A percentile compares a stretch with the other conserved stretches of the same genome.
Conservation (phyloP, 2,888 invertebrate species). For the Cephus rjabovi region DNA sequence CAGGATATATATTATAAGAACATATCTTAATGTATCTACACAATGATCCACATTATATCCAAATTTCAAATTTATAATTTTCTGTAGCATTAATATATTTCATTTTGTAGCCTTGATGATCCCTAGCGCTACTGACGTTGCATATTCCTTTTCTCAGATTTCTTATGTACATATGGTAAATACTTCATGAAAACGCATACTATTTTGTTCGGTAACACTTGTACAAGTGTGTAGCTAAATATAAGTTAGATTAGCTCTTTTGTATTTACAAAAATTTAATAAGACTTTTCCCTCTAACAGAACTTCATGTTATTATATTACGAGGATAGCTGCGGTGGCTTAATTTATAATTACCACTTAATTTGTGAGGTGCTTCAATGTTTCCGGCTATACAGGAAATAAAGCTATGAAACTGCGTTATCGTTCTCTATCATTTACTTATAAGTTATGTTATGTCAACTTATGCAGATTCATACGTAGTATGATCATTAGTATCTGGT, state of each 20-base stretch:
- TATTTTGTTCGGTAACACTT: not conserved
- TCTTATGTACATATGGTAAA: not conserved
- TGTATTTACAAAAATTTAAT: not conserved
- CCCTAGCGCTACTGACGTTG: not conserved
- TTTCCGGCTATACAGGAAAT: not conserved
- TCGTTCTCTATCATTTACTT: not conserved
- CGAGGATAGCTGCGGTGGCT: not conserved
- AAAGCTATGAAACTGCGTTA: not conserved
- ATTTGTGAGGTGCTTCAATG: not conserved
- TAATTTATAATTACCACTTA: not conserved
- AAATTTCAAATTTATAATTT: not conserved
- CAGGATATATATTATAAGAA: not conserved
- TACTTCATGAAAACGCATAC: not conserved
- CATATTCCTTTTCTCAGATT: not conserved
- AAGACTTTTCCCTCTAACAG: not conserved
- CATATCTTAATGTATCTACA: not conserved
- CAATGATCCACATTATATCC: not conserved
- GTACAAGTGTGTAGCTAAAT: not conserved
- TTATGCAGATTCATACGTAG: not conserved
- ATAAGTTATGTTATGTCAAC: not conserved
- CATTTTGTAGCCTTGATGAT: not conserved
- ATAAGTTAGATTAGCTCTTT: not conserved
- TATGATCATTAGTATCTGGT: not conserved
- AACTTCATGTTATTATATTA: not conserved
- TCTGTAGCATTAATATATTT: not conserved